Evolutionary conservation across 2,113 vertebrate genomes (phyloP).

Genomic region (Triplophysa rosa): DNA sequence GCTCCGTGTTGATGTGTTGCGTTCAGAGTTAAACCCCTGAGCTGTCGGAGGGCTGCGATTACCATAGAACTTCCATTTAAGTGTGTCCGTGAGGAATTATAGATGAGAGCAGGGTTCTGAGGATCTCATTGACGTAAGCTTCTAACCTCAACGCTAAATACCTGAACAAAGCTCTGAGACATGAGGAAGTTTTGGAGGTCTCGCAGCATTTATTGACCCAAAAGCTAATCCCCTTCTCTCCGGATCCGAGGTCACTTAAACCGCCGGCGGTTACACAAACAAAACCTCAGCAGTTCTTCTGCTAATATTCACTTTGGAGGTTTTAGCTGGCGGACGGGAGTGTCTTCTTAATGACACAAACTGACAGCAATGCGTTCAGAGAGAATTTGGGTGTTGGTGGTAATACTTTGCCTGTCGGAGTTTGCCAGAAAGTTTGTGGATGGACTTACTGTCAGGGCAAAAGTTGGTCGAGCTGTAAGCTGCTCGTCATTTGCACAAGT

Average conservation of each 20-base stretch:
- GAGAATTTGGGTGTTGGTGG: conserved; percentile 1
- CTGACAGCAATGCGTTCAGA: neutral
- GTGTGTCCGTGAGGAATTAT: conserved; percentile 37
- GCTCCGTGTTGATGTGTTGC: neutral
- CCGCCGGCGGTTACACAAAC: conserved; percentile 20
- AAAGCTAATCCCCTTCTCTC: conserved; percentile 47
- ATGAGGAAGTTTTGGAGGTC: conserved; percentile 2
- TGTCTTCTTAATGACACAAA: neutral
- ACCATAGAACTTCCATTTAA: conserved; percentile 40
- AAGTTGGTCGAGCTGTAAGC: neutral
- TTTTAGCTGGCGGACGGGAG: conserved; percentile 26
- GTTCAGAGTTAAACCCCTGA: conserved; percentile 40
- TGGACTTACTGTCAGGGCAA: neutral
- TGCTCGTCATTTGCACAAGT: no score
- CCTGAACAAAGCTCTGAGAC: conserved; percentile 28
- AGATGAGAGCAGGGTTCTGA: conserved; percentile 11
- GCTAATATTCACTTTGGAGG: conserved; percentile 33
- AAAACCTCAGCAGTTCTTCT: conserved; percentile 33
- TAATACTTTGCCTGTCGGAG: neutral
- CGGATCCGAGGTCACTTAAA: conserved; percentile 53
- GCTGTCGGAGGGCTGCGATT: conserved; percentile 44
- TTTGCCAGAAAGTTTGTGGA: conserved; percentile 1
- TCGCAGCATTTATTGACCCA: neutral
- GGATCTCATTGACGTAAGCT: conserved; percentile 41
- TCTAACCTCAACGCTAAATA: conserved; percentile 39